Conservation (phyloP, 2,797 vertebrate genomes). For the Urocyon cinereoargenteus region DNA sequence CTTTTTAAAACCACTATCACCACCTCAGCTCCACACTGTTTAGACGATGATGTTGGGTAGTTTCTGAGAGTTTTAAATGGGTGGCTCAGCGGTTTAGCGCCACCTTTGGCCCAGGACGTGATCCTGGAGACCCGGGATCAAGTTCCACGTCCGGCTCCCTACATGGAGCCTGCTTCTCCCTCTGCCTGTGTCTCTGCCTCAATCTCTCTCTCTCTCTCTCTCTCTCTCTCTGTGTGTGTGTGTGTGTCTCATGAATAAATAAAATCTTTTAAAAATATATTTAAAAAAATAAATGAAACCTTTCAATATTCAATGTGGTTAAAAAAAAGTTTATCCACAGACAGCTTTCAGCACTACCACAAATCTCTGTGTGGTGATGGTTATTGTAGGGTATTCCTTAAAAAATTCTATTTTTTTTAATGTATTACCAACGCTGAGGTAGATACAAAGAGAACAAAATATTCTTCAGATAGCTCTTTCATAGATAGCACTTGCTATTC, state of each 20-base stretch:
- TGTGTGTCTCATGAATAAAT: too few species aligned
- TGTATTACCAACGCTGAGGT: background rate
- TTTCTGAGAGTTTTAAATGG: constrained; percentile 28
- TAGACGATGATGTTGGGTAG: background rate
- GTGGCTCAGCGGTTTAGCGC: too few species aligned
- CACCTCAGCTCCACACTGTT: background rate
- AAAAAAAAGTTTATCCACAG: constrained; percentile 44
- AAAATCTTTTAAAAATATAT: too few species aligned
- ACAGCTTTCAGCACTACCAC: background rate
- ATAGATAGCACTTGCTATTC: constrained; percentile 5
- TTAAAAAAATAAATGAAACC: background rate
- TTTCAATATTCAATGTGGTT: constrained; percentile 63
- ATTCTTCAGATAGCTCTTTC: background rate
- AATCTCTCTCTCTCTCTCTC: too few species aligned
- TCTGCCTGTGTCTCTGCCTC: too few species aligned
- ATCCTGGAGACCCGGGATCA: fast-evolving
- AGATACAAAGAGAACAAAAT: background rate
- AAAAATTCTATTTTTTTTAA: constrained; percentile 43
- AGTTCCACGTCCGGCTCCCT: too few species aligned
- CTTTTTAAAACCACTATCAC: constrained; percentile 15
- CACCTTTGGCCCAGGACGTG: too few species aligned
- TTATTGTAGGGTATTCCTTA: constrained; percentile 38
- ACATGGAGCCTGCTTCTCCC: too few species aligned
- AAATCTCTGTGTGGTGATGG: background rate
- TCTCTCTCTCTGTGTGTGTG: too few species aligned